These are phyloP conservation scores for Philypnodon macrostomus DNA, from an alignment of 2,797 vertebrate species.

Conservation along the genomic window DNA sequence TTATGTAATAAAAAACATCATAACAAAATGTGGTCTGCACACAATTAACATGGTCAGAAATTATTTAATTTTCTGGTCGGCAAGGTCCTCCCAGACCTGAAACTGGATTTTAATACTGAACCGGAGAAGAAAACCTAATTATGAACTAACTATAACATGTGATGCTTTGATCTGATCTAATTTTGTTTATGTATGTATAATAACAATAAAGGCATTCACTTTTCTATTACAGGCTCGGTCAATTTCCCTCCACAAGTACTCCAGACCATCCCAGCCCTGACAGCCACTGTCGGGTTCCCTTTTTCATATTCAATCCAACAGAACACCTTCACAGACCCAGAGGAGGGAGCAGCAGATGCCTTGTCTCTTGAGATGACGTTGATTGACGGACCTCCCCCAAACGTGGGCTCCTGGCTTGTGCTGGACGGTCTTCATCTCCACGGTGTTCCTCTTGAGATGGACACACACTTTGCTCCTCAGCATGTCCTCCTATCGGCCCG, in stretches of 20 bases:
- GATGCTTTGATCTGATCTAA: too few species aligned
- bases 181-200: too few species aligned
- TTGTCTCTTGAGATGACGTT: constrained; percentile 53
- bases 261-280: constrained; percentile 50
- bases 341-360: constrained; percentile 56
- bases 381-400: constrained; percentile 23
- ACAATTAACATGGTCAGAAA: too few species aligned
- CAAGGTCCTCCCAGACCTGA: too few species aligned
- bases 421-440: constrained; percentile 54
- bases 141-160: too few species aligned
- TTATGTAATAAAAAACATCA: too few species aligned
- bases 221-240: constrained; percentile 8
- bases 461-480: constrained; percentile 64
- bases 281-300: constrained; percentile 57
- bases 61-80: too few species aligned
- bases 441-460: constrained; percentile 49
- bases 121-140: too few species aligned
- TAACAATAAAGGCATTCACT: too few species aligned
- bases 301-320: constrained; percentile 58
- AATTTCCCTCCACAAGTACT: constrained; percentile 52
- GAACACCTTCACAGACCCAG: constrained; percentile 52
- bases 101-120: too few species aligned
- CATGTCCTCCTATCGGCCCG: constrained; percentile 49
- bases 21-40: too few species aligned
- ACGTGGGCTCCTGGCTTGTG: constrained; percentile 53